Percentiles rank a stretch among this genome's conserved stretches.
These are phyloP conservation scores for Cryptoblepharus egeriae DNA, from an alignment of 2,797 vertebrate genomes.

Conservation along the genomic window DNA sequence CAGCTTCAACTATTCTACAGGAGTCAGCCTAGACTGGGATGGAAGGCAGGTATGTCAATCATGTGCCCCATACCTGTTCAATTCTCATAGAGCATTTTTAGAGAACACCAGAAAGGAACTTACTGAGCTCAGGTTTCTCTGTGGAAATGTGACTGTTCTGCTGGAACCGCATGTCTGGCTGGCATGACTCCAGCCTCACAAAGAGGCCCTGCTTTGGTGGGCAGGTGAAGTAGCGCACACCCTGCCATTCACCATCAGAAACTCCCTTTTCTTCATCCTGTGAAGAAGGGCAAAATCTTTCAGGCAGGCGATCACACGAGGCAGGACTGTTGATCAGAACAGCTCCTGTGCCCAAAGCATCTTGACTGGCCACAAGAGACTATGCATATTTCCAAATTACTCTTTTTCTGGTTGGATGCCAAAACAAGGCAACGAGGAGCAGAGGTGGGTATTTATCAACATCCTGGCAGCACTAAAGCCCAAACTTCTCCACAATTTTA, in stretches of 20 bases:
- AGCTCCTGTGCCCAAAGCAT: neutral
- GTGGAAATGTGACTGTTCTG: rapidly evolving
- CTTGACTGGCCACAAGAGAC: neutral
- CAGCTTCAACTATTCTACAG: too few species aligned
- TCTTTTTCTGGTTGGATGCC: neutral
- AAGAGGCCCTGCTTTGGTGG: conserved; percentile 80
- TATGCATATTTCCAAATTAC: too few species aligned
- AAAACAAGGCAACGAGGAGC: neutral
- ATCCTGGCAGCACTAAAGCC: neutral
- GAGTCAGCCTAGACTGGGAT: too few species aligned
- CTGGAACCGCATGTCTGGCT: conserved; percentile 82
- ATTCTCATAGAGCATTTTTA: too few species aligned
- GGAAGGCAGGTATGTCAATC: too few species aligned
- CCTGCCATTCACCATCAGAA: conserved; percentile 78
- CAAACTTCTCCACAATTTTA: neutral
- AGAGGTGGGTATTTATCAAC: neutral
- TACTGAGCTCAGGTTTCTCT: neutral
- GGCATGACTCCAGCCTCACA: conserved; percentile 81
- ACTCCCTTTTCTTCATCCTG: conserved; percentile 83
- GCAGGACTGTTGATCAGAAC: neutral
- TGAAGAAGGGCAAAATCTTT: neutral
- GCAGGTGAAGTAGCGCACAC: conserved; percentile 76
- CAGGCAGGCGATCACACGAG: rapidly evolving
- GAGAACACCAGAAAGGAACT: conserved; percentile 11
- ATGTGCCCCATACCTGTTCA: too few species aligned